Evolutionary conservation across 1,140 invertebrate genomes (phyloP).

Genomic region (Nautilus pompilius): DNA sequence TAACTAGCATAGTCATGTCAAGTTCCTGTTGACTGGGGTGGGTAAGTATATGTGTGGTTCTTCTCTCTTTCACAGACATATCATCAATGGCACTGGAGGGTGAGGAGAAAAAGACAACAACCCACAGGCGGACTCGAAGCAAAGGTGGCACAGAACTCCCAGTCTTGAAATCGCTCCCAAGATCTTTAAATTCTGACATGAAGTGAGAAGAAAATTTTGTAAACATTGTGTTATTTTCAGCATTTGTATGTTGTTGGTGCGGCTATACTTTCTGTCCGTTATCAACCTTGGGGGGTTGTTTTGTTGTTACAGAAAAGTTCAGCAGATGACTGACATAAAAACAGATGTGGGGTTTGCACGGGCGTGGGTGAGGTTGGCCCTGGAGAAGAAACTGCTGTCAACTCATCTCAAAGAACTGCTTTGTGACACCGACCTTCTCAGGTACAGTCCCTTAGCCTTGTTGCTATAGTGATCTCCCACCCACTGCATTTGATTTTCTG

Average conservation of each 20-base stretch:
- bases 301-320: conserved; percentile 72
- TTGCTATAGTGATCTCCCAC: too few relatives aligned
- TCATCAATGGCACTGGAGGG: conserved; percentile 71
- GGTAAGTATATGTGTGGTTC: too few relatives aligned
- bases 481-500: too few relatives aligned
- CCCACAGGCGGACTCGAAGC: conserved; percentile 38
- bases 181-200: conserved; percentile 85
- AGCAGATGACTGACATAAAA: conserved; percentile 72
- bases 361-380: conserved; percentile 90
- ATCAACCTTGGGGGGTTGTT: too few relatives aligned
- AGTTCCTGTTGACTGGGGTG: too few relatives aligned
- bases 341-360: conserved; percentile 96
- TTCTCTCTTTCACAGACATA: conserved; percentile 62
- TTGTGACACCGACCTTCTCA: conserved; percentile 79
- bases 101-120: conserved; percentile 52
- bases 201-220: conserved; percentile 68
- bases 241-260: conserved; percentile 5
- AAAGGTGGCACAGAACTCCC: conserved; percentile 45
- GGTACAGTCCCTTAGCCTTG: too few relatives aligned
- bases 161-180: conserved; percentile 67
- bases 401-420: conserved; percentile 87
- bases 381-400: conserved; percentile 97
- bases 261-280: not conserved
- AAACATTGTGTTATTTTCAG: too few relatives aligned
- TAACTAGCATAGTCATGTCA: too few relatives aligned